A percentile compares a stretch with the other conserved stretches of the same genome.
These are phyloP conservation scores for Nasonia vitripennis DNA, from an alignment of 1,140 invertebrate genomes.

Conservation along the genomic window DNA sequence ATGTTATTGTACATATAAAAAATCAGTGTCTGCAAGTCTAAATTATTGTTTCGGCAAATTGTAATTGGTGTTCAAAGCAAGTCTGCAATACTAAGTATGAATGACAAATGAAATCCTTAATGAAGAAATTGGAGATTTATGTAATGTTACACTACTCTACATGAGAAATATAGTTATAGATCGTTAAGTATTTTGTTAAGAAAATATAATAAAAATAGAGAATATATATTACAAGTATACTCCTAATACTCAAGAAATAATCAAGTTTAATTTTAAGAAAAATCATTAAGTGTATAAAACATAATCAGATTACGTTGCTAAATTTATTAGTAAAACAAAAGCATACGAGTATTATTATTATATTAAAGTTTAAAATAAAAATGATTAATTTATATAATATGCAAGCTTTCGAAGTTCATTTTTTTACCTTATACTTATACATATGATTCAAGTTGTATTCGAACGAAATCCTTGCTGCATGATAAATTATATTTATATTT, in stretches of 20 bases:
- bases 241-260: no score
- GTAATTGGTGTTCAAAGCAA: constrained; percentile 1
- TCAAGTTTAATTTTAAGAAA: no score
- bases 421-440: no score
- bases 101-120: neutral
- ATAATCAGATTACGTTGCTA: neutral
- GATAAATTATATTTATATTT: no score
- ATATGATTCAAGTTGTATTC: no score
- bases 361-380: neutral
- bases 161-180: constrained; percentile 10
- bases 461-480: no score
- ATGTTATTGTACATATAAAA: neutral
- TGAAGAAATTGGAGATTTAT: neutral
- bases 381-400: neutral
- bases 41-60: constrained; percentile 1
- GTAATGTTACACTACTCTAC: constrained; percentile 1
- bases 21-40: neutral
- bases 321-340: neutral
- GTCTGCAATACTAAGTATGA: neutral
- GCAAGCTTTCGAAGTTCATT: no score
- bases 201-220: neutral
- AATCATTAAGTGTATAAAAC: neutral
- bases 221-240: no score
- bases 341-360: neutral
- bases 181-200: constrained; percentile 29